A percentile compares a stretch with the other conserved stretches of the same genome.
Evolutionary conservation across 1,140 invertebrate genomes (phyloP).

Genomic region (Penaeus chinensis): DNA sequence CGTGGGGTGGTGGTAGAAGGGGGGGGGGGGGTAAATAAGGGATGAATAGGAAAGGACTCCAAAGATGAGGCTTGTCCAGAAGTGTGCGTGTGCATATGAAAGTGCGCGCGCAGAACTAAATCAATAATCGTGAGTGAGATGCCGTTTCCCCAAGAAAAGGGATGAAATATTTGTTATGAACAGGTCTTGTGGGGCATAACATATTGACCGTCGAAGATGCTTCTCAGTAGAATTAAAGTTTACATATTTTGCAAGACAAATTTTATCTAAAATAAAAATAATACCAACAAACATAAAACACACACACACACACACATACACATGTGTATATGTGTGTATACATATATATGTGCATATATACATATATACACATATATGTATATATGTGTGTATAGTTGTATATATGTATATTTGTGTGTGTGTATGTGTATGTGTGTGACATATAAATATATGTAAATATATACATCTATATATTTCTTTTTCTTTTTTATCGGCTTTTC

Average conservation of each 20-base stretch:
- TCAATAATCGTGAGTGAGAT: neutral
- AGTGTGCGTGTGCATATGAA: neutral
- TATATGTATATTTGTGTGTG: neutral
- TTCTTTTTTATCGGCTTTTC: no score
- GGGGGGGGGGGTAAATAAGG: no score
- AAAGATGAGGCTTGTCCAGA: no score
- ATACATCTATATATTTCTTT: no score
- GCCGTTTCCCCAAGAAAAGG: no score
- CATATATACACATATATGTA: constrained; percentile 16
- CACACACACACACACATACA: neutral
- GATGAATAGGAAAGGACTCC: no score
- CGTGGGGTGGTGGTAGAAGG: no score
- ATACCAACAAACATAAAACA: neutral
- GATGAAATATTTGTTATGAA: no score
- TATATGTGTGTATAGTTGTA: neutral
- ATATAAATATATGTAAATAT: no score
- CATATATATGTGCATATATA: neutral
- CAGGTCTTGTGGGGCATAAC: no score
- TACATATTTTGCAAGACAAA: neutral
- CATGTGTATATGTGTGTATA: neutral
- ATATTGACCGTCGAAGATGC: neutral
- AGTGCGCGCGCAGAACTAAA: neutral
- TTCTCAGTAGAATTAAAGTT: neutral
- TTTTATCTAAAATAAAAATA: neutral
- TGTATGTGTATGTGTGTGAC: neutral